A percentile compares a stretch with the other conserved stretches of the same genome.
Conservation (phyloP, 2,113 vertebrate genomes). For the Bos indicus region DNA sequence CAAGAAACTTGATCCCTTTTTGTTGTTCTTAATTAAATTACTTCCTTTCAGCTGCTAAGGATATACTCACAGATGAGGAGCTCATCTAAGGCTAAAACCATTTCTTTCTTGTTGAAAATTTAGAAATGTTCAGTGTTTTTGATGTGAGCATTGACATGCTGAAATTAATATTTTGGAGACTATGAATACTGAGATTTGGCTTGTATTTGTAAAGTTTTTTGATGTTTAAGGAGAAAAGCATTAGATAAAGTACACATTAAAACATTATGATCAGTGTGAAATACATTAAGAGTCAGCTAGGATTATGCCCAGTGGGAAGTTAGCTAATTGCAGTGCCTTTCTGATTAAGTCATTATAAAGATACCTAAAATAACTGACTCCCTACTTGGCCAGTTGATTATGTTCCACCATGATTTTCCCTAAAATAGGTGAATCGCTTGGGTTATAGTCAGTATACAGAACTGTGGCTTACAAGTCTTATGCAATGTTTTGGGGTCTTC, state of each 20-base stretch:
- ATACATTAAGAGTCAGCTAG: neutral
- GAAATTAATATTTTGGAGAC: neutral
- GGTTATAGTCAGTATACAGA: neutral
- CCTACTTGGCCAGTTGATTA: neutral
- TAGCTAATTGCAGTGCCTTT: neutral
- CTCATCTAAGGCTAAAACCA: neutral
- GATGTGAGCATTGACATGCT: neutral
- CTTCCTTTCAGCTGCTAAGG: neutral
- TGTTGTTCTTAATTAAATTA: neutral
- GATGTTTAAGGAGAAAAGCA: neutral
- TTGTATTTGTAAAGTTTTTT: neutral
- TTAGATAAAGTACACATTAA: neutral
- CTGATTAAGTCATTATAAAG: neutral
- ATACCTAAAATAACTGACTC: neutral
- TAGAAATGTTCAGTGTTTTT: neutral
- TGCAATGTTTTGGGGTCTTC: neutral
- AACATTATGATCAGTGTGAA: neutral
- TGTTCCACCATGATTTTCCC: neutral
- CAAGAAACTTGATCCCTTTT: neutral
- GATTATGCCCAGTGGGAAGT: neutral
- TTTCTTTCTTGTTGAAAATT: neutral
- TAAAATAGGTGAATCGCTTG: neutral
- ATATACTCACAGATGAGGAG: neutral
- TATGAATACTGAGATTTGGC: neutral
- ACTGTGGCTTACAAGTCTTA: neutral